Evolutionary conservation across 2,888 invertebrate species (phyloP).

Genomic region (Parnassius orleans): DNA sequence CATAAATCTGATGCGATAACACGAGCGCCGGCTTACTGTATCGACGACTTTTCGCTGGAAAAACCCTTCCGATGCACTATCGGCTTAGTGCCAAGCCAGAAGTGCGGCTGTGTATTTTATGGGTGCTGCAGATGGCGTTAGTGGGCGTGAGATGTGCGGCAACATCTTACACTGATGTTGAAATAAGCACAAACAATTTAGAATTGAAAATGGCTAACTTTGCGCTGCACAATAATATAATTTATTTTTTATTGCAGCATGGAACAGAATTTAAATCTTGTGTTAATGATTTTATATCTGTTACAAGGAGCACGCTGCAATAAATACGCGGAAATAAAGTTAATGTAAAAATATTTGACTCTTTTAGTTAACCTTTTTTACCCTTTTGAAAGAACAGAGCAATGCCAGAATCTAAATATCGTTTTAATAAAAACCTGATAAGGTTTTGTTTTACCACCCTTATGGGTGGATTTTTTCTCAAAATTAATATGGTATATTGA

Average conservation of each 20-base stretch:
- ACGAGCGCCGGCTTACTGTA: slow-evolving; percentile 20
- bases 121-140: slow-evolving; percentile 53
- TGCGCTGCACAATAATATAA: neutral
- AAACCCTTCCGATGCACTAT: slow-evolving; percentile 41
- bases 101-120: slow-evolving; percentile 53
- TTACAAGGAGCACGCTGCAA: too few species aligned
- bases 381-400: too few species aligned
- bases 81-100: slow-evolving; percentile 53
- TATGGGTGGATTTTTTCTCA: too few species aligned
- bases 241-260: neutral
- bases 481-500: too few species aligned
- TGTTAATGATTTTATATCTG: too few species aligned
- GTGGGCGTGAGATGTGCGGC: slow-evolving; percentile 30
- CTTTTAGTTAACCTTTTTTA: too few species aligned
- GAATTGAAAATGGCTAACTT: slow-evolving; percentile 30
- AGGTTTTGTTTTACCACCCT: too few species aligned
- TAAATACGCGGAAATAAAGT: too few species aligned
- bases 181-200: slow-evolving; percentile 40
- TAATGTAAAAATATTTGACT: too few species aligned
- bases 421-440: too few species aligned
- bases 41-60: slow-evolving; percentile 32
- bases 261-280: too few species aligned
- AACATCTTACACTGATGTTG: slow-evolving; percentile 29
- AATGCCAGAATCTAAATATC: too few species aligned
- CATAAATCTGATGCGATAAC: slow-evolving; percentile 19